Conservation (phyloP, 2,888 invertebrate species). For the Drosophila mimetica region DNA sequence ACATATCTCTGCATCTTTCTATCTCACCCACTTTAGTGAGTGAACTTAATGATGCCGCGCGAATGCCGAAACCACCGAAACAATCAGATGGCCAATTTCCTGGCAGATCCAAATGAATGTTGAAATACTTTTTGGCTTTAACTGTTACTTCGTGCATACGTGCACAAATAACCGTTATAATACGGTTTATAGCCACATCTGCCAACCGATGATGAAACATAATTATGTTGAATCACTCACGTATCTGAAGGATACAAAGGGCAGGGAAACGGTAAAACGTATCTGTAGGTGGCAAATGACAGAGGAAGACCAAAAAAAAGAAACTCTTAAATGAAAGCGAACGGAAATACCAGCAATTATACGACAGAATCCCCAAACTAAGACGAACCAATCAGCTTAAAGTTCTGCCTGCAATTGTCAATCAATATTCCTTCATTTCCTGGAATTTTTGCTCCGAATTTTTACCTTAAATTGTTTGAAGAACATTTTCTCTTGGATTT, state of each 20-base stretch:
- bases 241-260: conserved; percentile 62
- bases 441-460: not conserved
- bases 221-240: conserved; percentile 73
- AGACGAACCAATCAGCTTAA: conserved; percentile 17
- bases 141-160: conserved; percentile 71
- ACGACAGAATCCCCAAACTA: conserved; percentile 3
- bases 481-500: not conserved
- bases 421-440: conserved; percentile 1
- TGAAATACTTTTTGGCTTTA: conserved; percentile 73
- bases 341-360: conserved; percentile 32
- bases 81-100: conserved; percentile 64
- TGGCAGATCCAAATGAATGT: conserved; percentile 56
- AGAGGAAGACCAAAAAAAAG: not conserved
- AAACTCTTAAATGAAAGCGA: conserved; percentile 26
- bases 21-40: conserved; percentile 34
- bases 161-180: conserved; percentile 70
- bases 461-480: not conserved
- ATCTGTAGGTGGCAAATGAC: conserved; percentile 46
- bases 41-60: conserved; percentile 54
- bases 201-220: conserved; percentile 53
- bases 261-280: conserved; percentile 25
- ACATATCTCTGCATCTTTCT: not conserved
- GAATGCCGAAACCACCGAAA: conserved; percentile 52
- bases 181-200: conserved; percentile 58
- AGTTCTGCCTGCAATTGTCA: conserved; percentile 10